Base-by-base conservation (phyloP, 2,888 invertebrate species). In the Drosophila dives region DNA sequence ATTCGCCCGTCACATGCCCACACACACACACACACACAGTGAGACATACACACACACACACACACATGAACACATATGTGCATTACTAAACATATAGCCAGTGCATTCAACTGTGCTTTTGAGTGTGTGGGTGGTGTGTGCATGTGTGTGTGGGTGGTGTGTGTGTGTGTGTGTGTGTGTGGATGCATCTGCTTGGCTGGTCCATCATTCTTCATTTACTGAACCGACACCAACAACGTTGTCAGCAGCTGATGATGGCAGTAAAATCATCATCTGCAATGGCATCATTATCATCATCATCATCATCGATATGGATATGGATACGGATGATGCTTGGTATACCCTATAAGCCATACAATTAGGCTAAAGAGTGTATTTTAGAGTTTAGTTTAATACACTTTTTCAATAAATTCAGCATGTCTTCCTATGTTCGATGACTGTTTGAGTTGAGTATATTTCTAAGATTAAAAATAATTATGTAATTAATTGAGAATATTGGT, bases 121-220 rank as follows among this genome's bases (percentile, higher is more conserved):
- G 26, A 50, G 38, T 40, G 40, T 32, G 49, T 36, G 59, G 17
- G 51, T 38, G 17, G 51, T 34, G 45, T 45, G 70, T 32, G 53
- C 26, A n/a, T n/a, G 29, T 10, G 36, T 23, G 56, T 26, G 54
- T 48, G 49, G 40, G 42, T 45, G 53, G 50, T 50, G 68, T 36
- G 61, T 67, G 62, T 36, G 55, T 42, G 29, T 65, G 64, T 60
- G 60, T 42, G 7, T 60, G 38, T 26, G 58, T 29, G 65, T 49
- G 23, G 23, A 23, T 23, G 54, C 38, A 55, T 49, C 51, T 60
- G 67, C 68, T 53, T 73, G 70, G 76, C 62, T 78, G 78, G 75
- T 86, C 81, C 87, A 88, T 88, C 87, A 88, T 86, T 88, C 87
- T 88, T 88, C 90, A 88, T 88, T 90, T 88, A 82, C 80, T 90